phyloP scores from a whole-genome alignment of 2,797 vertebrate species.

The Aldrovandia affinis region DNA sequence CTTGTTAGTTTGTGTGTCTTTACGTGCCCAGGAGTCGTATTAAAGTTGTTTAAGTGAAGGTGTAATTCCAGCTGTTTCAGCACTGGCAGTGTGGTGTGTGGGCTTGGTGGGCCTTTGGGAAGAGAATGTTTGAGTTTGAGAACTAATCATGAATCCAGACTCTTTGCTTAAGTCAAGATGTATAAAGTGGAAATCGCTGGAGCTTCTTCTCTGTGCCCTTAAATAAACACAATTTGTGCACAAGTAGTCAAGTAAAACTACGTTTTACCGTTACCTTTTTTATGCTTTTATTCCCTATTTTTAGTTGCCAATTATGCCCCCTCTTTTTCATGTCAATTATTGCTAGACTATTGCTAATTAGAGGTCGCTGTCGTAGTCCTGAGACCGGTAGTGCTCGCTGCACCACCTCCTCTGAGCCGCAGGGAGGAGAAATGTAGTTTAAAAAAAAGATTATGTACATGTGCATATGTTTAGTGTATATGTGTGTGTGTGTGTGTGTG shows the following conservation, averaged over 20 bases:
- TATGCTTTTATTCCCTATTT: too few relatives aligned
- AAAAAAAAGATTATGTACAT: too few relatives aligned
- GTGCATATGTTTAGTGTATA: too few relatives aligned
- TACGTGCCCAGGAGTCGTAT: background rate
- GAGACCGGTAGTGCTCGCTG: too few relatives aligned
- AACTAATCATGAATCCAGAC: constrained; percentile 23
- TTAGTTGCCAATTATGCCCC: too few relatives aligned
- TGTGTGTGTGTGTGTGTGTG: background rate
- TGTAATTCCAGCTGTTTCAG: background rate
- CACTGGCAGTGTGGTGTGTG: background rate
- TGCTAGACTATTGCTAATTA: too few relatives aligned
- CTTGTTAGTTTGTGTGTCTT: background rate
- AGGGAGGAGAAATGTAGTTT: background rate
- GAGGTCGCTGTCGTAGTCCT: too few relatives aligned
- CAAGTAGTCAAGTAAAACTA: background rate
- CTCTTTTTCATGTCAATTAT: too few relatives aligned
- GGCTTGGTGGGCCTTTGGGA: background rate
- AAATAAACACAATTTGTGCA: constrained; percentile 24
- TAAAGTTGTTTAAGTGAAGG: background rate
- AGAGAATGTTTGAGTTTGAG: constrained; percentile 3
- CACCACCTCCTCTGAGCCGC: too few relatives aligned
- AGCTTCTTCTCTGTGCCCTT: constrained; percentile 17
- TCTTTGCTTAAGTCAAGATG: constrained; percentile 9
- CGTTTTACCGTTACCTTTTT: background rate
- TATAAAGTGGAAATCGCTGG: background rate